Evolutionary conservation across 2,888 invertebrate species (phyloP).

Genomic region (Papilio demoleus): DNA sequence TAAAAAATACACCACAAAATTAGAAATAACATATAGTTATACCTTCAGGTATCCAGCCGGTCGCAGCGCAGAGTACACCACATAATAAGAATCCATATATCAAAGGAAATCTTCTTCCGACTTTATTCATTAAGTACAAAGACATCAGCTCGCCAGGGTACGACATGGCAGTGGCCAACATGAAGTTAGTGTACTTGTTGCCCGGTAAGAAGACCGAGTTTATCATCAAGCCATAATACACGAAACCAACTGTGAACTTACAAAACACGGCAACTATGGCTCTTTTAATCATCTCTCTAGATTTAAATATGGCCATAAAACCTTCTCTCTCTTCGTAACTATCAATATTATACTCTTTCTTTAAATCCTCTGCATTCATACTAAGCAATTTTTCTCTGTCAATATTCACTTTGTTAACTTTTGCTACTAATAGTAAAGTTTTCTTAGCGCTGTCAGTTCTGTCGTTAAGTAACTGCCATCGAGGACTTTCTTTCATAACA

Average conservation of each 20-base stretch:
- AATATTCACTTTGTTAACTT: conserved; percentile 62
- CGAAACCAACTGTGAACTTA: conserved; percentile 65
- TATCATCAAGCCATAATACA: conserved; percentile 70
- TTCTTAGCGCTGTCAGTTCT: conserved; percentile 61
- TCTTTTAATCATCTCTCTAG: conserved; percentile 62
- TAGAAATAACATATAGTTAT: conserved; percentile 1
- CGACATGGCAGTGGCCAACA: conserved; percentile 68
- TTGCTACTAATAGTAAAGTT: conserved; percentile 57
- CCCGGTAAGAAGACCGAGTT: conserved; percentile 74
- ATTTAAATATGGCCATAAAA: conserved; percentile 56
- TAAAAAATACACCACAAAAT: background rate
- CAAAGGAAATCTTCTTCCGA: conserved; percentile 66
- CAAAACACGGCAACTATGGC: conserved; percentile 55
- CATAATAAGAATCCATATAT: conserved; percentile 59
- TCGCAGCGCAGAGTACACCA: conserved; percentile 59
- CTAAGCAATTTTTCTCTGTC: conserved; percentile 56
- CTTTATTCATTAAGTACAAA: conserved; percentile 66
- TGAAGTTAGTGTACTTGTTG: conserved; percentile 68
- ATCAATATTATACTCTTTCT: conserved; percentile 61
- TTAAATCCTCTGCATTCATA: conserved; percentile 56
- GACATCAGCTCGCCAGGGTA: conserved; percentile 70
- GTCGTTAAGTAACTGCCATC: conserved; percentile 70
- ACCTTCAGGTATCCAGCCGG: conserved; percentile 63
- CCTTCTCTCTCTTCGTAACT: conserved; percentile 59
- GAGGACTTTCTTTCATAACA: conserved; percentile 65